Percentiles rank a stretch among this genome's conserved stretches.
These are phyloP conservation scores for human DNA, from an alignment of 2,113 vertebrate species.

Conservation along the genomic window GRCh38 chr14:69770001-69770500, in stretches of 20 bases:
- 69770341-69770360: slow-evolving; percentile 85
- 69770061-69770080: slow-evolving; percentile 90
- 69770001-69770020: slow-evolving; percentile 91
- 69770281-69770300: slow-evolving; percentile 88
- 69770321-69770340: slow-evolving; percentile 85
- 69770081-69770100: slow-evolving; percentile 86
- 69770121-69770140: slow-evolving; percentile 75
- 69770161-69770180: slow-evolving; percentile 60
- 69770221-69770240: slow-evolving; percentile 82
- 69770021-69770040: slow-evolving; percentile 91
- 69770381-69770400: slow-evolving; percentile 85
- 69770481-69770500: slow-evolving; percentile 99
- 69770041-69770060: slow-evolving; percentile 93
- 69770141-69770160: slow-evolving; percentile 78
- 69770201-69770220: slow-evolving; percentile 82
- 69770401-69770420: slow-evolving; percentile 74
- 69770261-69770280: slow-evolving; percentile 87
- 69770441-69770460: slow-evolving; percentile 85
- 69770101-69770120: slow-evolving; percentile 79
- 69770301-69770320: slow-evolving; percentile 81
- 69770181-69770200: slow-evolving; percentile 67
- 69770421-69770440: slow-evolving; percentile 72
- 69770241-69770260: slow-evolving; percentile 74
- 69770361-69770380: slow-evolving; percentile 88
- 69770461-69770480: slow-evolving; percentile 99